phyloP scores from a whole-genome alignment of 2,113 vertebrate species.

The Pungitius pungitius region DNA sequence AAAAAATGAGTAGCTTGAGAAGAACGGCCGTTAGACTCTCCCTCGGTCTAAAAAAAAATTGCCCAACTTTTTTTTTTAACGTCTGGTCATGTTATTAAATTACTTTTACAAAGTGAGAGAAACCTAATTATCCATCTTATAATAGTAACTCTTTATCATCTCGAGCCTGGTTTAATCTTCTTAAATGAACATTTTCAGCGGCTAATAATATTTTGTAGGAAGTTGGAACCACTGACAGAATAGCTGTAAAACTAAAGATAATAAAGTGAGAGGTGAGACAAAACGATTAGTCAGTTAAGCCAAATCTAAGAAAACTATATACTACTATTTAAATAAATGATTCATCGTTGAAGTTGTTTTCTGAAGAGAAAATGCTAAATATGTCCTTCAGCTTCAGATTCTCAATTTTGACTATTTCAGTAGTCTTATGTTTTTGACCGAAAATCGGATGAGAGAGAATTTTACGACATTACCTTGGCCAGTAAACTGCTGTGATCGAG shows the following conservation, averaged over 20 bases:
- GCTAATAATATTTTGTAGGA: conserved; percentile 32
- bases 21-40: conserved; percentile 9
- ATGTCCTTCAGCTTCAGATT: conserved; percentile 1
- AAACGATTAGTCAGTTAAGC: not conserved
- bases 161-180: conserved; percentile 23
- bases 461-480: not conserved
- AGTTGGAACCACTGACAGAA: conserved; percentile 6
- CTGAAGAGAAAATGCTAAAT: not conserved
- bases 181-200: conserved; percentile 36
- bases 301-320: not conserved
- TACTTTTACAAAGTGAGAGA: conserved; percentile 48
- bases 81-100: conserved; percentile 55
- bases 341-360: not conserved
- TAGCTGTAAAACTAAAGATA: not conserved
- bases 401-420: conserved; percentile 11
- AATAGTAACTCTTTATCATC: conserved; percentile 60
- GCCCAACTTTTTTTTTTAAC: conserved; percentile 30
- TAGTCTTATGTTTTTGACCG: conserved; percentile 1
- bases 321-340: not conserved
- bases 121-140: conserved; percentile 51
- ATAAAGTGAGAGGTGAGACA: not conserved
- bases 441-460: not conserved
- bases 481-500: not conserved
- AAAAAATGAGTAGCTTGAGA: conserved; percentile 16
- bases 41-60: conserved; percentile 36